These are phyloP conservation scores for Polydrusus tereticollis DNA, from an alignment of 2,888 invertebrate species.

Conservation along the genomic window DNA sequence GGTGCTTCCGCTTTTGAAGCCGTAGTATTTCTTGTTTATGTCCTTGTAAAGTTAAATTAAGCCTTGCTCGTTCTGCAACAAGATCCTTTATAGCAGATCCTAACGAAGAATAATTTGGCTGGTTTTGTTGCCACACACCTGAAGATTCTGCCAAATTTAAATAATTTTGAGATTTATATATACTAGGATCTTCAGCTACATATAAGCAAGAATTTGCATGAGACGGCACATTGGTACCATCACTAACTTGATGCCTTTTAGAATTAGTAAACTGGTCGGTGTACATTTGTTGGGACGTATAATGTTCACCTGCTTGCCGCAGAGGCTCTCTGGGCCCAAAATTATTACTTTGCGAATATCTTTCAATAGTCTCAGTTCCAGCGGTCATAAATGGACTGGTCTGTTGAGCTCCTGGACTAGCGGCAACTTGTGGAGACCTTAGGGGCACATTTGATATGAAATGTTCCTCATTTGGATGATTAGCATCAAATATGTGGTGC, in stretches of 20 bases:
- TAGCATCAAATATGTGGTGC: background rate
- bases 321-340: background rate
- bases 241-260: background rate
- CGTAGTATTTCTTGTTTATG: too few relatives aligned
- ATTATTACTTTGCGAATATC: background rate
- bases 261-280: background rate
- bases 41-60: too few relatives aligned
- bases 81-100: too few relatives aligned
- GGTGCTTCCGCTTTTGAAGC: too few relatives aligned
- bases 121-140: too few relatives aligned
- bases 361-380: background rate
- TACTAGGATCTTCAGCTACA: too few relatives aligned
- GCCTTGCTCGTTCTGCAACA: too few relatives aligned
- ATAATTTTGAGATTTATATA: too few relatives aligned
- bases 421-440: background rate
- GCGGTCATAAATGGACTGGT: background rate
- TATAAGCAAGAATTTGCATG: too few relatives aligned
- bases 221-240: too few relatives aligned
- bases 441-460: slow-evolving; percentile 1
- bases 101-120: too few relatives aligned
- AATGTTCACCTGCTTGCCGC: background rate
- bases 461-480: background rate
- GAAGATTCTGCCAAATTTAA: too few relatives aligned
- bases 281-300: background rate
- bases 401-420: background rate